These are phyloP conservation scores for Parazoanthus swiftii DNA, from an alignment of 92 coral and sea anemone genomes.

Conservation along the genomic window DNA sequence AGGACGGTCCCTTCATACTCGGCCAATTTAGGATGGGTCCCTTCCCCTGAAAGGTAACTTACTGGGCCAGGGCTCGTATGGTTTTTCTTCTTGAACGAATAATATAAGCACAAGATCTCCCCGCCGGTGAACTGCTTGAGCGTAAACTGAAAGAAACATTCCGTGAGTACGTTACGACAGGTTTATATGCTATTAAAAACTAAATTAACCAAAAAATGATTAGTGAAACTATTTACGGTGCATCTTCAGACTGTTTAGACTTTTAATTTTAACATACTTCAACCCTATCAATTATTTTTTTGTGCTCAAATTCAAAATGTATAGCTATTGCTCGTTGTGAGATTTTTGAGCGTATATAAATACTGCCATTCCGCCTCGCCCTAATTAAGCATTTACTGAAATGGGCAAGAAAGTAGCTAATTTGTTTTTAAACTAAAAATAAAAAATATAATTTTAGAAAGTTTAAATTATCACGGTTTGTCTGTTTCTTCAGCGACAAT, in stretches of 20 bases:
- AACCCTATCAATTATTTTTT: no score
- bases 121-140: constrained; percentile 25
- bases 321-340: not conserved
- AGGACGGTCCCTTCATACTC: not conserved
- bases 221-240: not conserved
- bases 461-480: no score
- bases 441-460: no score
- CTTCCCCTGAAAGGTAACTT: not conserved
- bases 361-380: no score
- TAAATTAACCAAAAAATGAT: not conserved
- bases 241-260: not conserved
- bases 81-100: constrained; percentile 29
- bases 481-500: no score
- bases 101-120: constrained; percentile 22
- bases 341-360: no score
- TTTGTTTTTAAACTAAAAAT: no score
- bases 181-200: not conserved
- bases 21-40: not conserved
- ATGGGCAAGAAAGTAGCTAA: no score
- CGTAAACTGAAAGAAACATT: constrained; percentile 27
- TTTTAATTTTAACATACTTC: not conserved
- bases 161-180: not conserved
- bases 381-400: no score
- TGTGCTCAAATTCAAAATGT: not conserved
- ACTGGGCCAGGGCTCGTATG: constrained; percentile 35